Evolutionary conservation across 2,888 invertebrate genomes (phyloP).

Genomic region (Tinea pellionella): DNA sequence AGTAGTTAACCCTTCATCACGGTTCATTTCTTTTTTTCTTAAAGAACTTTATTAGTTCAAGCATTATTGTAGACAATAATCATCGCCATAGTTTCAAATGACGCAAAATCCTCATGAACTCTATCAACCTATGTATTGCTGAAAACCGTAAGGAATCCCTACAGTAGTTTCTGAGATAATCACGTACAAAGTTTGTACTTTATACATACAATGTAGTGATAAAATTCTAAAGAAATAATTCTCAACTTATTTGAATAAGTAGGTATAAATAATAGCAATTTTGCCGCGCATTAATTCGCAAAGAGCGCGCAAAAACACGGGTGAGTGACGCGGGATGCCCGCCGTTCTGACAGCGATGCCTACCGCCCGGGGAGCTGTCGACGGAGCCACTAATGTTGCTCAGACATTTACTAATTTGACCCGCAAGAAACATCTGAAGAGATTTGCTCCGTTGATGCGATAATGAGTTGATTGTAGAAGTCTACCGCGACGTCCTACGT

Average conservation of each 20-base stretch:
- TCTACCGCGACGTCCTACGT: background rate
- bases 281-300: background rate
- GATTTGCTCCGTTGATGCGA: constrained; percentile 16
- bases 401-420: constrained; percentile 23
- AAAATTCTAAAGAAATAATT: no score
- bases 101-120: no score
- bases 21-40: no score
- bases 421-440: background rate
- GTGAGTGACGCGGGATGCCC: constrained; percentile 19
- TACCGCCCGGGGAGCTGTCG: constrained; percentile 6
- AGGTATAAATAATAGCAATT: background rate
- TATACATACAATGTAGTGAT: no score
- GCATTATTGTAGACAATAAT: no score
- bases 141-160: no score
- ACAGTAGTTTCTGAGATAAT: no score
- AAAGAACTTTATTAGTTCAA: no score
- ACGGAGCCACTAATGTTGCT: constrained; percentile 18
- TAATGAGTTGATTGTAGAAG: background rate
- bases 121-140: no score
- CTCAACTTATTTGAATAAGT: background rate
- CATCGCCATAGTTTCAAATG: no score
- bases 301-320: background rate
- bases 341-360: constrained; percentile 16
- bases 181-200: no score
- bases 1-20: no score